Evolutionary conservation across 2,888 invertebrate species (phyloP), one percentile per base, ranked within the genome.

Genomic region (Chironomus riparius): DNA sequence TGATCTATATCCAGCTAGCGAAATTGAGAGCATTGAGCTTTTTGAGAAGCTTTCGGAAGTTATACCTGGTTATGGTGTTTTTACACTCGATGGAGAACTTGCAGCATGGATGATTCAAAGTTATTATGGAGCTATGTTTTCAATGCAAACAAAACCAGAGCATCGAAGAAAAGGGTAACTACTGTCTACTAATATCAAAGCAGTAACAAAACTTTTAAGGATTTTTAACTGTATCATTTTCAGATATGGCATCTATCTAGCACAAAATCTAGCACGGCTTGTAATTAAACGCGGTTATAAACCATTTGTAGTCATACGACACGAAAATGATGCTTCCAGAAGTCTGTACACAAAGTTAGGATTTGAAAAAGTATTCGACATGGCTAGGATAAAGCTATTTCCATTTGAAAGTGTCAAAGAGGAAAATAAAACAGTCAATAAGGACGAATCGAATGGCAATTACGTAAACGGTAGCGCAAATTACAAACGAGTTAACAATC

Each of bases 61-160:
- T 80, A 86, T 94, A 79, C 93, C 93, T 10, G 93, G 93, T 18
- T 91, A 91, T 82, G 94, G 93, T 50, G 89, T 94, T 78, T 93
- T 93, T 83, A 89, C 87, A 80, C 79, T 82, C 80, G 82, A 83
- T 79, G 92, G 91, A 71, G 88, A 90, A 80, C 85, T 94, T 78
- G 93, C 93, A 48, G 94, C 94, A 28, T 94, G 94, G 94, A 94
- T 94, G 94, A 92, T 94, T 70, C 94, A 94, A 83, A 93, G 93
- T 21, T 94, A 94, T 84, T 94, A 94, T 83, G 94, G 94, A 24
- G 94, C 94, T 78, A 94, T 94, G 94, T 94, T 94, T 86, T 93
- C 93, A 72, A 94, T 94, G 94, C 93, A 94, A 85, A 94, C 94
- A 77, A 88, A 89, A 80, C 91, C 91, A 71, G 90, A 91, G 83